A percentile compares a stretch with the other conserved stretches of the same genome.
These are phyloP conservation scores for Diogma glabrata DNA, from an alignment of 2,888 invertebrate genomes.

Conservation along the genomic window DNA sequence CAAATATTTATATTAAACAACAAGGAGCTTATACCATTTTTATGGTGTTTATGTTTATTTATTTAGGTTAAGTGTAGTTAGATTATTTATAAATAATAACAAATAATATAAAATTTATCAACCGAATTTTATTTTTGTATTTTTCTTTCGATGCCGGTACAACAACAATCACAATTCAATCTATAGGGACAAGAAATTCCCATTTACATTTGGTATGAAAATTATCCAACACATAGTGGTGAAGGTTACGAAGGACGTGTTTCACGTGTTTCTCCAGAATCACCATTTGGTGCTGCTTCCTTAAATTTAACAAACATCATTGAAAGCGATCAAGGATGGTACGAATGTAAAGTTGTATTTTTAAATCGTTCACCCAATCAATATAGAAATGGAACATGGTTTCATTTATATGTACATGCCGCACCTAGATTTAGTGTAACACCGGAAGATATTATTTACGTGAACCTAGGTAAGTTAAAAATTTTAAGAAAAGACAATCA, in stretches of 20 bases:
- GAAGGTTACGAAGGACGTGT: slow-evolving; percentile 89
- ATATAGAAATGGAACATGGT: slow-evolving; percentile 94
- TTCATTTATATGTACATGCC: slow-evolving; percentile 95
- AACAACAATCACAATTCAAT: slow-evolving; percentile 11
- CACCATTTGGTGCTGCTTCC: slow-evolving; percentile 81
- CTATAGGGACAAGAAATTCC: slow-evolving; percentile 87
- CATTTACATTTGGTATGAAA: slow-evolving; percentile 97
- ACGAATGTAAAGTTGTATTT: slow-evolving; percentile 90
- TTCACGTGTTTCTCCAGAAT: slow-evolving; percentile 77
- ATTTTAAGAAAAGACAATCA: no score
- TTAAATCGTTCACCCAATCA: slow-evolving; percentile 87
- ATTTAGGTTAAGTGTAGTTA: no score
- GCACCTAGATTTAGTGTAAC: slow-evolving; percentile 92
- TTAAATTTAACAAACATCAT: slow-evolving; percentile 91
- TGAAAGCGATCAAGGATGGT: slow-evolving; percentile 94
- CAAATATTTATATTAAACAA: no score
- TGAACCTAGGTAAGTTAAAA: slow-evolving; percentile 65
- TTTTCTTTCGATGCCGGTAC: no score
- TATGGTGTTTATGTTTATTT: no score
- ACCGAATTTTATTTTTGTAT: no score
- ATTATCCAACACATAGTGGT: slow-evolving; percentile 92
- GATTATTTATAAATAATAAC: no score
- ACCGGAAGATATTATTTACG: slow-evolving; percentile 92
- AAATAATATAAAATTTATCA: no score
- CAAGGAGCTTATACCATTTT: no score